Evolutionary conservation across 2,888 invertebrate species (phyloP), one percentile per base, ranked within the genome.

Genomic region (Thalpophila matura): DNA sequence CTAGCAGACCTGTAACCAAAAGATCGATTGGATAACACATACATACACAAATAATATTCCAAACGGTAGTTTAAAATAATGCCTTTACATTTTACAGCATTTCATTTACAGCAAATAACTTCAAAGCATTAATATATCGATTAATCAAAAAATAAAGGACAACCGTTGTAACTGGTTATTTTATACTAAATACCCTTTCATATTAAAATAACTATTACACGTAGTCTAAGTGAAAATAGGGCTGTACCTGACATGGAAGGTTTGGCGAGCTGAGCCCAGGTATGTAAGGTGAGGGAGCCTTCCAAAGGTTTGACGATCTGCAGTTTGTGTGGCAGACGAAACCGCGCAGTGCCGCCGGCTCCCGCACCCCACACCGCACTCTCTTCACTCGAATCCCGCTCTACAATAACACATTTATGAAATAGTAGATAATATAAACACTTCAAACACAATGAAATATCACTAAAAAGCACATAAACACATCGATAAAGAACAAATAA

Each of bases 241-340:
- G 2, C 7, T 26, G 74, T 79, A 77, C 98, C 98, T 68, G 98
- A 98, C 86, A 99, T 96, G 50, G 98, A 98, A 9, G 99, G 99
- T 51, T 98, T 98, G 43, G 99, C 99, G 43, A 99, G 96, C 77
- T 98, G 97, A 57, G 98, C 98, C 99, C 99, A 99, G 75, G 99
- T 98, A 86, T 98, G 98, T 58, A 99, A 92, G 0, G 99, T 99
- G 83, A 98, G 97, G 0, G 99, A 99, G 10, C 99, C 99, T 92
- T 99, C 98, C 91, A 99, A 95, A 0, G 98, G 98, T 85, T 99
- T 99, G 4, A 99, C 97, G 74, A 98, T 98, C 93, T 98, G 98
- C 76, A 99, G 92, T 88, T 98, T 98, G 91, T 98, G 98, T 26
- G 98, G 98, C 82, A 98, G 93, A 81, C 97, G 96, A 97, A 98